Percentiles rank a stretch among this genome's conserved stretches.
phyloP scores from a whole-genome alignment of 1,140 invertebrate genomes.

The Globodera rostochiensis region DNA sequence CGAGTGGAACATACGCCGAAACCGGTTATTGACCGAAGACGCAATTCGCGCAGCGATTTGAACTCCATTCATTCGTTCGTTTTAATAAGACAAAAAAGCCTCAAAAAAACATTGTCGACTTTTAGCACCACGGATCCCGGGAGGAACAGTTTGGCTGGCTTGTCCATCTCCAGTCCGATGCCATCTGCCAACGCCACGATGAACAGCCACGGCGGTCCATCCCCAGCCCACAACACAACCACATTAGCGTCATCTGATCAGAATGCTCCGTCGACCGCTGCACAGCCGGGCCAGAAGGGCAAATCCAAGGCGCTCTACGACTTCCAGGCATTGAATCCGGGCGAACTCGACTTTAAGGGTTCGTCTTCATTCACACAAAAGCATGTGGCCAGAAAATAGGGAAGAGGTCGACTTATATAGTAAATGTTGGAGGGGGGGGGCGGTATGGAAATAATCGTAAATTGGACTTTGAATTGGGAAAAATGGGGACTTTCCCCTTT shows the following conservation, averaged over 20 bases:
- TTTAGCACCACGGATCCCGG: conserved; percentile 48
- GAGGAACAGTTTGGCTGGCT: conserved; percentile 26
- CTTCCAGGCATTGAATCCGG: conserved; percentile 56
- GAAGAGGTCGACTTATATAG: not conserved
- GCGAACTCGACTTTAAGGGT: conserved; percentile 62
- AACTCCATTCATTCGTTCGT: conserved; percentile 20
- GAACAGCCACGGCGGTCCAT: conserved; percentile 12
- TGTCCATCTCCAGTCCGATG: conserved; percentile 28
- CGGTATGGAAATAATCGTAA: not conserved
- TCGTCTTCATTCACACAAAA: not conserved
- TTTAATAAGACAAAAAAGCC: not conserved
- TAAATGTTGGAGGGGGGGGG: too few relatives aligned
- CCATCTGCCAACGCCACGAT: not conserved
- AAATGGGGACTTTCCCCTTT: not conserved
- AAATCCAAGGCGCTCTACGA: conserved; percentile 54
- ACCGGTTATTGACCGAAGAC: conserved; percentile 48
- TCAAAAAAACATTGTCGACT: conserved; percentile 19
- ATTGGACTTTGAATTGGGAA: too few relatives aligned
- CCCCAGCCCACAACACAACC: conserved; percentile 18
- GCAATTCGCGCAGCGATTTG: conserved; percentile 28
- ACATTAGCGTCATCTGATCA: conserved; percentile 4
- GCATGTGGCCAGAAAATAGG: not conserved
- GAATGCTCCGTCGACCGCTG: not conserved
- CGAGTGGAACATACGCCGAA: conserved; percentile 41
- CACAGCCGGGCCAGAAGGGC: conserved; percentile 21